These are phyloP conservation scores for Erebia palarica DNA, from an alignment of 2,888 invertebrate species.

Conservation along the genomic window DNA sequence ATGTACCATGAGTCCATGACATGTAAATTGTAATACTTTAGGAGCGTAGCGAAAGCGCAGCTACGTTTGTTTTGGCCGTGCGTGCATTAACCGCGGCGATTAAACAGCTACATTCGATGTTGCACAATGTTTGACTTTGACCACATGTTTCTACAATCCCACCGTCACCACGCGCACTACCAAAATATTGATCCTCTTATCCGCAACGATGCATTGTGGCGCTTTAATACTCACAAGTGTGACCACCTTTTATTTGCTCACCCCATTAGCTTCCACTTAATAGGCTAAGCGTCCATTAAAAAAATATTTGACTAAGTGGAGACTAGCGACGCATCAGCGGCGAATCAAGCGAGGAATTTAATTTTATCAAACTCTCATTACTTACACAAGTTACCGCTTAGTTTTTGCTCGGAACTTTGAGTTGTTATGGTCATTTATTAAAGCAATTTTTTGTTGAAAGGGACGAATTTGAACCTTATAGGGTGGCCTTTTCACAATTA, in stretches of 20 bases:
- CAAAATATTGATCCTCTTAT: constrained; percentile 81
- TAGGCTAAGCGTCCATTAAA: constrained; percentile 62
- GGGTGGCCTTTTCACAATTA: constrained; percentile 76
- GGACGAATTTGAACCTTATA: constrained; percentile 63
- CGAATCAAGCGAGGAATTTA: constrained; percentile 59
- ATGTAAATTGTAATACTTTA: constrained; percentile 24
- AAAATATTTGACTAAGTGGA: constrained; percentile 70
- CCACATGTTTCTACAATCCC: constrained; percentile 72
- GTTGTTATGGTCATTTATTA: constrained; percentile 73
- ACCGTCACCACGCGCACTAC: constrained; percentile 74
- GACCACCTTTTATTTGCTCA: constrained; percentile 69
- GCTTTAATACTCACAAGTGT: constrained; percentile 69
- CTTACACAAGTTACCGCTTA: constrained; percentile 57
- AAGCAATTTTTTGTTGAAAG: constrained; percentile 69
- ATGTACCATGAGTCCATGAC: constrained; percentile 12
- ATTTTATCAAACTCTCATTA: constrained; percentile 67
- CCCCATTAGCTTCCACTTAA: constrained; percentile 74
- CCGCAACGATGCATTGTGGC: constrained; percentile 68
- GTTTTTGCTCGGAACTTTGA: constrained; percentile 60
- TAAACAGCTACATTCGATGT: constrained; percentile 61
- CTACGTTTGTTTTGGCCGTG: constrained; percentile 60
- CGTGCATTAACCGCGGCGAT: constrained; percentile 61
- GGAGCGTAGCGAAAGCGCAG: constrained; percentile 41
- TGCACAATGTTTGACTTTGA: constrained; percentile 80
- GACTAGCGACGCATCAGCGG: constrained; percentile 56